Percentiles rank a stretch among this genome's conserved stretches.
These are phyloP conservation scores for Centropus unirufus DNA, from an alignment of 2,113 vertebrate genomes.

Conservation along the genomic window DNA sequence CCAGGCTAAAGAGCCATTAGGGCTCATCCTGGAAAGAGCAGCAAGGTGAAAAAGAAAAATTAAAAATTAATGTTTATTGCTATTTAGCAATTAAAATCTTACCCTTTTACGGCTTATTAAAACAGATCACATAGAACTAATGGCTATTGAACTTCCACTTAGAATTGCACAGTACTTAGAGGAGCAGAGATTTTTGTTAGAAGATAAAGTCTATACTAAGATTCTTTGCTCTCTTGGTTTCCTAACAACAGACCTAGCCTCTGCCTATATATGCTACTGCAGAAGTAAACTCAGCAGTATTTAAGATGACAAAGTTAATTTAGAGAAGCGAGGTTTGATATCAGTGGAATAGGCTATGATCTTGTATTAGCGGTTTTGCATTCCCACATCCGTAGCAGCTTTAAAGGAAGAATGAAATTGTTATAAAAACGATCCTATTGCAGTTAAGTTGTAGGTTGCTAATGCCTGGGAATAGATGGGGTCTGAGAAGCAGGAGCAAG, in stretches of 20 bases:
- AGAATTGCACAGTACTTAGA: not conserved
- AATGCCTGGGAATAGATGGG: not conserved
- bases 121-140: constrained; percentile 26
- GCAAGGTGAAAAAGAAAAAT: not conserved
- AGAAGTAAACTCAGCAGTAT: not conserved
- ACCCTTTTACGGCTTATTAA: constrained; percentile 40
- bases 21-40: not conserved
- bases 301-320: not conserved
- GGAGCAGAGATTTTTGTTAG: not conserved
- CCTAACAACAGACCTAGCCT: not conserved
- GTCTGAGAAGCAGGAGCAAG: not conserved
- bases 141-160: not conserved
- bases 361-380: not conserved
- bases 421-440: not conserved
- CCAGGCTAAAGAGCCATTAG: not conserved
- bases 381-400: not conserved
- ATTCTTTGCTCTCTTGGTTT: not conserved
- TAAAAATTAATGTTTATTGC: constrained; percentile 32
- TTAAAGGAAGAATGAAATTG: not conserved
- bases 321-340: not conserved
- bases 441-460: not conserved
- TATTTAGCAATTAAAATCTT: constrained; percentile 52
- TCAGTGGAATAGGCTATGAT: not conserved
- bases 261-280: not conserved
- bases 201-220: not conserved